A percentile compares a stretch with the other conserved stretches of the same genome.
phyloP scores from a whole-genome alignment of 2,888 invertebrate species.

The Miltochrista miniata region DNA sequence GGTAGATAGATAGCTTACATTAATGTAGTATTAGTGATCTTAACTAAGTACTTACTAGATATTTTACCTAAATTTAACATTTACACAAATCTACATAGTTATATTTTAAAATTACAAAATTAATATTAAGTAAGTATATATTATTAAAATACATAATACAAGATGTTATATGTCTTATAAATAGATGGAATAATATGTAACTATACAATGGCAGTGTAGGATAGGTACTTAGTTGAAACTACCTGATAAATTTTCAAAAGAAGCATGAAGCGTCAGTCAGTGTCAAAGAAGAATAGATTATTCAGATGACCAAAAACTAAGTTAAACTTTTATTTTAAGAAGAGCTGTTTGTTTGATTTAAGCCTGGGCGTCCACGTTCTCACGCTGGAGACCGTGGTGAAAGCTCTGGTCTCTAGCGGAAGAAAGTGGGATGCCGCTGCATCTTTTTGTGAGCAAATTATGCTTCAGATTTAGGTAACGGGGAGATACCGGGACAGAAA shows the following conservation, averaged over 20 bases:
- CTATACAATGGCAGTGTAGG: conserved; percentile 54
- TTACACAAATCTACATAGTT: conserved; percentile 11
- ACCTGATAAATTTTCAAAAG: not conserved
- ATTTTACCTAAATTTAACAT: not conserved
- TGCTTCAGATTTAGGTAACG: too few relatives aligned
- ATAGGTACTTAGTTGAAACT: conserved; percentile 5
- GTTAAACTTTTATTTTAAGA: too few relatives aligned
- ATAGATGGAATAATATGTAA: conserved; percentile 29
- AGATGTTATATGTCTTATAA: conserved; percentile 28
- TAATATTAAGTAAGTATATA: not conserved
- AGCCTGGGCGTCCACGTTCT: too few relatives aligned
- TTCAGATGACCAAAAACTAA: too few relatives aligned
- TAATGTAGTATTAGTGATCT: conserved; percentile 29
- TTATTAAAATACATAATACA: not conserved
- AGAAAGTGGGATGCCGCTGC: too few relatives aligned
- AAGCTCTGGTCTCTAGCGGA: too few relatives aligned
- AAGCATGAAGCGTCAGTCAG: conserved; percentile 4
- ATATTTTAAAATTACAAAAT: conserved; percentile 9
- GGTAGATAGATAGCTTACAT: conserved; percentile 19
- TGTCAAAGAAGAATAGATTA: conserved; percentile 1
- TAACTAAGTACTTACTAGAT: not conserved
- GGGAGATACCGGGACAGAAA: too few relatives aligned
- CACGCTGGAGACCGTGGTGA: too few relatives aligned
- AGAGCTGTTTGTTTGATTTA: too few relatives aligned
- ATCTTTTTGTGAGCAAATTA: too few relatives aligned